Evolutionary conservation across 2,113 vertebrate species (phyloP).

Genomic region (Stomatorhinus ivindoensis): DNA sequence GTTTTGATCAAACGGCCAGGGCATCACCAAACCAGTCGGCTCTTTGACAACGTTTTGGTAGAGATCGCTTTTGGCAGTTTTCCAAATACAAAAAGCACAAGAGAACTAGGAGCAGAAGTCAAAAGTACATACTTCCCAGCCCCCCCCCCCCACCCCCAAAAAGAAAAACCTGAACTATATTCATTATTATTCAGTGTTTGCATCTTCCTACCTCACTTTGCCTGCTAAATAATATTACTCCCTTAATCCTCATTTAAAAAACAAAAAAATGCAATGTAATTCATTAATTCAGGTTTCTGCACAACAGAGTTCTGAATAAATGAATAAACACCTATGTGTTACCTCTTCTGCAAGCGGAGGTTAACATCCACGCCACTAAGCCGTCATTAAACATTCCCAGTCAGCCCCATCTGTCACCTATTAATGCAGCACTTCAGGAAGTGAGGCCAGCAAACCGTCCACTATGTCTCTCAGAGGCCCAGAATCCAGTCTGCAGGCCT

Average conservation of each 20-base stretch:
- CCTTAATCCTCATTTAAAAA: slow-evolving; percentile 26
- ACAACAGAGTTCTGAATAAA: slow-evolving; percentile 42
- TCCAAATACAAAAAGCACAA: background rate
- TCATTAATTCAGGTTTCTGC: slow-evolving; percentile 48
- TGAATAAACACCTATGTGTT: slow-evolving; percentile 55
- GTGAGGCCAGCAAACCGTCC: slow-evolving; percentile 36
- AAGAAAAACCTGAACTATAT: background rate
- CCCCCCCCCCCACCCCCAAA: background rate
- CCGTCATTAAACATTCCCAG: slow-evolving; percentile 60
- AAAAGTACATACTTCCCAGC: background rate
- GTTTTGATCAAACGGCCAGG: background rate
- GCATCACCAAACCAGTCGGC: background rate
- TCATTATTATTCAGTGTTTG: background rate
- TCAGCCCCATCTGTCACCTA: slow-evolving; percentile 62
- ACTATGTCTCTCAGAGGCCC: slow-evolving; percentile 26
- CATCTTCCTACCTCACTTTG: background rate
- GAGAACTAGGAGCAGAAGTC: background rate
- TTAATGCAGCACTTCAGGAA: slow-evolving; percentile 42
- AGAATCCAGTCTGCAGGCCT: slow-evolving; percentile 13
- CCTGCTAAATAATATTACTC: background rate
- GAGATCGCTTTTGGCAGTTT: background rate
- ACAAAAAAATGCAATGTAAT: slow-evolving; percentile 21
- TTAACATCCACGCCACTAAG: slow-evolving; percentile 52
- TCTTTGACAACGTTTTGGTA: background rate
- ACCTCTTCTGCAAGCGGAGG: slow-evolving; percentile 53